A percentile compares a stretch with the other conserved stretches of the same genome.
Conservation (phyloP, 1,140 invertebrate genomes). For the Nebria ingens region DNA sequence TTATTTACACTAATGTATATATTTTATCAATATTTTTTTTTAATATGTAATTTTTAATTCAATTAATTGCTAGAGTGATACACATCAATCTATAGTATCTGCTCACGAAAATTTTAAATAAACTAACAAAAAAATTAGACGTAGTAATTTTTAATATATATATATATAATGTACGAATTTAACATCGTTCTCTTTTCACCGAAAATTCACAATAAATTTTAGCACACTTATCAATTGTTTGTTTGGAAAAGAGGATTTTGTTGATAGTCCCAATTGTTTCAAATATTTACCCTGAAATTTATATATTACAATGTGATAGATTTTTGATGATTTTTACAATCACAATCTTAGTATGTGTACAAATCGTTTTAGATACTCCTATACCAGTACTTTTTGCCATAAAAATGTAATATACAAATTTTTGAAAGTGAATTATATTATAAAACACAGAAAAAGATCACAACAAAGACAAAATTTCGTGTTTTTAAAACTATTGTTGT, state of each 20-base stretch:
- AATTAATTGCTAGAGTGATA: constrained; percentile 23
- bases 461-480: too few relatives aligned
- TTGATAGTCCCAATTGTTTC: constrained; percentile 14
- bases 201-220: constrained; percentile 8
- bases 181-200: constrained; percentile 13
- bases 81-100: constrained; percentile 25
- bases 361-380: constrained; percentile 33
- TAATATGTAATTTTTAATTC: constrained; percentile 17
- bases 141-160: neutral
- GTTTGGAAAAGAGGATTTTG: constrained; percentile 9
- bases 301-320: constrained; percentile 37
- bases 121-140: constrained; percentile 10
- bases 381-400: constrained; percentile 36
- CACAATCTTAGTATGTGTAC: constrained; percentile 34
- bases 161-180: constrained; percentile 11
- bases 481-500: neutral
- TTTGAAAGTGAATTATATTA: constrained; percentile 20
- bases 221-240: constrained; percentile 12
- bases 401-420: constrained; percentile 17
- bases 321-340: constrained; percentile 38
- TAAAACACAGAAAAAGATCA: too few relatives aligned
- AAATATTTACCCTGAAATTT: constrained; percentile 17
- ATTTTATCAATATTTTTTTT: constrained; percentile 12
- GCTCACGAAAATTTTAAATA: constrained; percentile 27
- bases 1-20: constrained; percentile 23